Conservation (phyloP, 2,797 vertebrate species). For the Carduelis carduelis region DNA sequence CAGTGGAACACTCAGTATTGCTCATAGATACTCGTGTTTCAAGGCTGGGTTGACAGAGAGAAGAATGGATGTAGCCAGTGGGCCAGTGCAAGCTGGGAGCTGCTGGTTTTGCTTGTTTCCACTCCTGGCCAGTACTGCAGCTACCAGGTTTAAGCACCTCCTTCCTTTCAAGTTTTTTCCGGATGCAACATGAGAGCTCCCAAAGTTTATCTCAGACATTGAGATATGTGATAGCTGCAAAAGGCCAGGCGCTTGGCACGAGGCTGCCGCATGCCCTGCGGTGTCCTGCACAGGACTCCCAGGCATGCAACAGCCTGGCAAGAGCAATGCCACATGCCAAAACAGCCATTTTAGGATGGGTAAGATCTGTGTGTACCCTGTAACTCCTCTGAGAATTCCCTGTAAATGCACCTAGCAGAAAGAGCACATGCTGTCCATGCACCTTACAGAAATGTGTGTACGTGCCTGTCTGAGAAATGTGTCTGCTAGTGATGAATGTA, state of each 20-base stretch:
- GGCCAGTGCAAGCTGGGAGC: not conserved
- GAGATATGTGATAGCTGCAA: accelerated
- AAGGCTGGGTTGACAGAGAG: too few relatives aligned
- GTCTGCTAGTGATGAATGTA: not conserved
- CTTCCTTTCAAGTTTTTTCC: not conserved
- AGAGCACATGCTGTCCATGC: accelerated
- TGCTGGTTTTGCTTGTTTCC: not conserved
- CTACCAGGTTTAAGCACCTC: not conserved
- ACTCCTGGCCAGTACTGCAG: not conserved
- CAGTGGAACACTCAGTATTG: not conserved
- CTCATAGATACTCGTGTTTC: not conserved
- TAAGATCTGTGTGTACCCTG: not conserved
- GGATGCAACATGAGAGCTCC: not conserved
- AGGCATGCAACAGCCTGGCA: not conserved
- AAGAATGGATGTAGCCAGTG: not conserved
- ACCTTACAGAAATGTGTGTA: not conserved
- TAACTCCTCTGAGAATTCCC: not conserved
- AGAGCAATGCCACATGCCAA: not conserved
- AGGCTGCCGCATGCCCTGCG: not conserved
- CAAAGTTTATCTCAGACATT: not conserved
- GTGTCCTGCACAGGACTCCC: not conserved
- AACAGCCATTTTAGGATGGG: not conserved
- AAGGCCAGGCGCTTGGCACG: not conserved
- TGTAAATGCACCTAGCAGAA: not conserved
- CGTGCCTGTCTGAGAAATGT: not conserved